These are phyloP conservation scores for Halcyon senegalensis DNA, from an alignment of 2,113 vertebrate genomes.

Conservation along the genomic window DNA sequence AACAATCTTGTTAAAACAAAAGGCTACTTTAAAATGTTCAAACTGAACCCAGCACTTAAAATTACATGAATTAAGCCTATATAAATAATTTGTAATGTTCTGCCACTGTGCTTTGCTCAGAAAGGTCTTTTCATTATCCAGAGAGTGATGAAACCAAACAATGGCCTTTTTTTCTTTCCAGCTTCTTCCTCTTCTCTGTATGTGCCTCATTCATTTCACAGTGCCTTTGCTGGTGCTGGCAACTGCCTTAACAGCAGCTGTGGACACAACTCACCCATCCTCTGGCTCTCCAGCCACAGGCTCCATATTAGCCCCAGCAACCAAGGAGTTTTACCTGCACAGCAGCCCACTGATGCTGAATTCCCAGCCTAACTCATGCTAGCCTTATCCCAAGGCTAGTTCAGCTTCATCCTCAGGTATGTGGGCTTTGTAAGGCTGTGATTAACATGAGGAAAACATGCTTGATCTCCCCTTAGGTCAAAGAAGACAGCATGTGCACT, in stretches of 20 bases:
- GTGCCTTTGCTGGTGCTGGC: not conserved
- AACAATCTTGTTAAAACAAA: not conserved
- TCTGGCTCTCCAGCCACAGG: not conserved
- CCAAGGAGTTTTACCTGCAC: not conserved
- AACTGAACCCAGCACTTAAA: not conserved
- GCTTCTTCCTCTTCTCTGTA: not conserved
- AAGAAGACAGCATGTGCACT: not conserved
- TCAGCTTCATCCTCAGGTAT: not conserved
- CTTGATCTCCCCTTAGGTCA: not conserved
- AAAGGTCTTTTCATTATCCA: not conserved
- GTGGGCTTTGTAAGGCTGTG: not conserved
- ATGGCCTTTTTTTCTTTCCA: not conserved
- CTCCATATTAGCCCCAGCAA: fast-evolving
- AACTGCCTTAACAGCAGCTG: not conserved
- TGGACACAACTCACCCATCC: not conserved
- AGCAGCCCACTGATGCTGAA: fast-evolving
- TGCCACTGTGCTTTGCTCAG: not conserved
- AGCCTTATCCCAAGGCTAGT: not conserved
- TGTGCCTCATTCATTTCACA: not conserved
- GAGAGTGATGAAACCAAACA: not conserved
- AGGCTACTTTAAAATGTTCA: not conserved
- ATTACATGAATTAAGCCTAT: not conserved
- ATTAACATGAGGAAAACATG: not conserved
- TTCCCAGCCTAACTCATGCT: fast-evolving
- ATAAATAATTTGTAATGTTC: not conserved